phyloP scores from a whole-genome alignment of 2,888 invertebrate genomes.

The Cataglyphis albicans region DNA sequence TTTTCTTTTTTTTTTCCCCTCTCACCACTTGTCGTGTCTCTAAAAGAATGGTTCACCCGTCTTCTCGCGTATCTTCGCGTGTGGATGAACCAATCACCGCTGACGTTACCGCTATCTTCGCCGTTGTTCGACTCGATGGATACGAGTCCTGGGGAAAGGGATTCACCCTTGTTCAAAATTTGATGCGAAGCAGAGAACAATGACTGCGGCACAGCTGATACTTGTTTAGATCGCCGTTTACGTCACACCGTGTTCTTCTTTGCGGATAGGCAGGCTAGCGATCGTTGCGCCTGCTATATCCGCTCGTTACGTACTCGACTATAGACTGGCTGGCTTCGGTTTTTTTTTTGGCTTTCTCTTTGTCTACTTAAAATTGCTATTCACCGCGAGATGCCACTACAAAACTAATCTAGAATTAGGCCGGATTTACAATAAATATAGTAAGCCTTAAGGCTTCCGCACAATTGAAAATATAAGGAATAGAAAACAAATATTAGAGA shows the following conservation, averaged over 20 bases:
- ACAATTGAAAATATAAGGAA: no score
- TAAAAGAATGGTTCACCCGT: constrained; percentile 20
- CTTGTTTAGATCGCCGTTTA: constrained; percentile 85
- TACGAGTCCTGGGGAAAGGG: constrained; percentile 65
- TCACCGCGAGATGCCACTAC: background rate
- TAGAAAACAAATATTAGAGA: no score
- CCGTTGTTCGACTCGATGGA: constrained; percentile 15
- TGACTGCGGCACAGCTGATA: constrained; percentile 85
- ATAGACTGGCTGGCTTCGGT: background rate
- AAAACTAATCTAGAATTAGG: no score
- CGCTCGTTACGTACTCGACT: constrained; percentile 51
- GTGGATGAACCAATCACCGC: constrained; percentile 1
- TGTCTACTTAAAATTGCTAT: background rate
- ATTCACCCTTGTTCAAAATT: constrained; percentile 78
- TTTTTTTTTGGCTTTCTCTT: constrained; percentile 21
- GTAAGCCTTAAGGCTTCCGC: no score
- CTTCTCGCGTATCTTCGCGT: constrained; percentile 49
- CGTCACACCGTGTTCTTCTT: constrained; percentile 82
- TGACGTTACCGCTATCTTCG: constrained; percentile 18
- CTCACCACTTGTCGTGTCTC: constrained; percentile 61
- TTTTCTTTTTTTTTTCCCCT: constrained; percentile 67
- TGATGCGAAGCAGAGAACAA: constrained; percentile 78
- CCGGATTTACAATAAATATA: no score
- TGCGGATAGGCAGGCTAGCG: constrained; percentile 76
- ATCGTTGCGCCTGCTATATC: constrained; percentile 71